Conservation (phyloP, 2,797 vertebrate species). For the Acanthornis magna region DNA sequence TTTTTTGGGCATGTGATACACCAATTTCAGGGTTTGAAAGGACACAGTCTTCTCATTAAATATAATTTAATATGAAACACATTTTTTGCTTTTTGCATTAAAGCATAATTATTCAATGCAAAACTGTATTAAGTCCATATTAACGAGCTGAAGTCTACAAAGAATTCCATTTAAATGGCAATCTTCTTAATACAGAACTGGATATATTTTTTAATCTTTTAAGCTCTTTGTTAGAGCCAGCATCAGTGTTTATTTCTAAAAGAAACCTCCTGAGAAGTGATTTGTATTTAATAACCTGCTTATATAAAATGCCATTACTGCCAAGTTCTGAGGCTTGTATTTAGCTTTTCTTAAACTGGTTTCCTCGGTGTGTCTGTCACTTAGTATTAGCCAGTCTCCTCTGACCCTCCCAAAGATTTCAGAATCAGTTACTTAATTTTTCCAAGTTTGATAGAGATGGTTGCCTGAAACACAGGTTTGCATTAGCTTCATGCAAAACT, state of each 20-base stretch:
- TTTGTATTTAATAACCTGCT: neutral
- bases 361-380: neutral
- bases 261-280: neutral
- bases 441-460: neutral
- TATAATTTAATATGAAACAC: neutral
- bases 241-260: neutral
- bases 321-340: neutral
- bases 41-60: neutral
- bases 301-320: neutral
- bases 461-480: neutral
- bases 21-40: neutral
- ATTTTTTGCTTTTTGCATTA: neutral
- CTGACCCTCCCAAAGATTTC: neutral
- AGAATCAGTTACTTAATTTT: neutral
- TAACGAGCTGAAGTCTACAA: conserved; percentile 17
- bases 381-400: neutral
- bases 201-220: conserved; percentile 5
- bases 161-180: conserved; percentile 9
- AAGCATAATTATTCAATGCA: neutral
- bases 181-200: neutral
- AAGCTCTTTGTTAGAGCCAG: neutral
- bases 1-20: neutral
- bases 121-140: neutral
- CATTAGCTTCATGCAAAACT: neutral
- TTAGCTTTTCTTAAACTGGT: neutral